A percentile compares a stretch with the other conserved stretches of the same genome.
Conservation (phyloP, 53 echinoderm and acorn worm genomes). For the Astropecten irregularis region DNA sequence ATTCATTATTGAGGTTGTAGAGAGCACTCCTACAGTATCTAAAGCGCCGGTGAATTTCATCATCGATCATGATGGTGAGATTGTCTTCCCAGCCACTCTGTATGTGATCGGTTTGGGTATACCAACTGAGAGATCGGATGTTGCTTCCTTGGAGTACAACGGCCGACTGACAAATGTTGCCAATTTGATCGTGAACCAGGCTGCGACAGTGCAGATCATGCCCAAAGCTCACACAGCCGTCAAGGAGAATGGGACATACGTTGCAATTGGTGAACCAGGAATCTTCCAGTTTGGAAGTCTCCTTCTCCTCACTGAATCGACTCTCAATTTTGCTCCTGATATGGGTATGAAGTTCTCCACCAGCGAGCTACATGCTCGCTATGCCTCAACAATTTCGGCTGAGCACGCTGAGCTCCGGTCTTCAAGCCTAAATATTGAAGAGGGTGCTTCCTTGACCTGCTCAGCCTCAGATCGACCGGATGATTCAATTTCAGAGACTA, state of each 20-base stretch:
- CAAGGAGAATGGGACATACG: conserved; percentile 68
- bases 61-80: conserved; percentile 68
- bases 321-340: conserved; percentile 70
- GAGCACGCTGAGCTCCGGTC: conserved; percentile 74
- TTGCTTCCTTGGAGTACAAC: conserved; percentile 74
- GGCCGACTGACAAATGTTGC: conserved; percentile 82
- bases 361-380: conserved; percentile 74
- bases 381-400: conserved; percentile 77
- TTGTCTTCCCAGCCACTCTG: conserved; percentile 83
- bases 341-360: conserved; percentile 77
- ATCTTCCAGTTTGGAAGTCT: conserved; percentile 81
- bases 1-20: conserved; percentile 77
- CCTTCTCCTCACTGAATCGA: conserved; percentile 79
- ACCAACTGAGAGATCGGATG: conserved; percentile 45
- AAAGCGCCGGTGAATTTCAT: conserved; percentile 86
- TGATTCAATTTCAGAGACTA: conserved; percentile 61
- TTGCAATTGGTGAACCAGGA: conserved; percentile 58
- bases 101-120: conserved; percentile 81
- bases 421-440: conserved; percentile 71
- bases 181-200: conserved; percentile 74
- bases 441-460: conserved; percentile 73
- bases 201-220: conserved; percentile 62
- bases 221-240: conserved; percentile 84
- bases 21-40: conserved; percentile 75
- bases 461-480: conserved; percentile 74